Evolutionary conservation across 2,797 vertebrate genomes (phyloP).

Genomic region (Threskiornis aethiopicus): DNA sequence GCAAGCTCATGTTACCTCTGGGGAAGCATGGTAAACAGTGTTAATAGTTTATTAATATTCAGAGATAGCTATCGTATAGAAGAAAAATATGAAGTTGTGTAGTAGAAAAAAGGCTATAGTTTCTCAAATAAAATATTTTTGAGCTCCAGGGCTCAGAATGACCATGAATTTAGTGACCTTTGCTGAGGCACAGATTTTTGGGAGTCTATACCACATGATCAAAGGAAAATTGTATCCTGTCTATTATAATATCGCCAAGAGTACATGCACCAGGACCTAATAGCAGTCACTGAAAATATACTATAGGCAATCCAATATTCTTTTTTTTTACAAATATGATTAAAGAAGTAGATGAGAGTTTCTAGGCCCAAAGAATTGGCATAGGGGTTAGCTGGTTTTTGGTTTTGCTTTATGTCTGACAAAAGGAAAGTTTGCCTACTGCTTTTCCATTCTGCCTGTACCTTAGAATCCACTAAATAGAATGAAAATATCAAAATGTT

Average conservation of each 20-base stretch:
- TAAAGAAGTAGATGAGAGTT: not conserved
- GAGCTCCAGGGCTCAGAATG: not conserved
- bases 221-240: not conserved
- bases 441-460: not conserved
- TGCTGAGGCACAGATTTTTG: not conserved
- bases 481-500: not conserved
- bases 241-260: not conserved
- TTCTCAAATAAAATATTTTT: not conserved
- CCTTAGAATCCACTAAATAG: not conserved
- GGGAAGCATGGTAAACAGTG: not conserved
- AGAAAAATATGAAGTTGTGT: not conserved
- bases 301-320: not conserved
- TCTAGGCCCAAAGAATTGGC: rapidly evolving
- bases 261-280: not conserved
- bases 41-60: constrained; percentile 22
- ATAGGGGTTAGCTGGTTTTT: rapidly evolving
- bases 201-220: not conserved
- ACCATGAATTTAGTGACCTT: not conserved
- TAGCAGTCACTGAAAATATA: not conserved
- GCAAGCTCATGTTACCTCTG: not conserved
- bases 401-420: not conserved
- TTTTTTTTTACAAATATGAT: not conserved
- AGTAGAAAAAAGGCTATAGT: not conserved
- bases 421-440: not conserved
- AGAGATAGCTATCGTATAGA: not conserved